Evolutionary conservation across 2,797 vertebrate species (phyloP).

Genomic region (Pampus argenteus): DNA sequence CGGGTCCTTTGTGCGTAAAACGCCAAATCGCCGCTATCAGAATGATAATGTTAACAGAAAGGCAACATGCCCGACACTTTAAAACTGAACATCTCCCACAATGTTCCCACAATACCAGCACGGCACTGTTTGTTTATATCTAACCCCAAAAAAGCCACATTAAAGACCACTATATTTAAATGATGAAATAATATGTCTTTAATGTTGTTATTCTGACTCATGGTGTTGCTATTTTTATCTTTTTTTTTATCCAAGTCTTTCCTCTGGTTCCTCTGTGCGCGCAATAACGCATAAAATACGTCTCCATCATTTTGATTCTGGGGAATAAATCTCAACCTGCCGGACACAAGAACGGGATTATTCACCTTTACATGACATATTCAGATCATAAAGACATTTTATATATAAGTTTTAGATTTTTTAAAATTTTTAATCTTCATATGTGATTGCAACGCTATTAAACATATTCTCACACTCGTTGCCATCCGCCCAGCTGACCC

Average conservation of each 20-base stretch:
- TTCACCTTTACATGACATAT: not conserved
- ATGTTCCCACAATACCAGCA: not conserved
- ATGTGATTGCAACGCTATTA: not conserved
- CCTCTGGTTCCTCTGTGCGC: not conserved
- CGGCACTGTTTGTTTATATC: not conserved
- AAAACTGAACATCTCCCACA: not conserved
- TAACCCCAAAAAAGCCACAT: not conserved
- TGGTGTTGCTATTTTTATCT: not conserved
- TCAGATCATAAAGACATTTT: not conserved
- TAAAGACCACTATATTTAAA: not conserved
- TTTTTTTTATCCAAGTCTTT: not conserved
- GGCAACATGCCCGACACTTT: not conserved
- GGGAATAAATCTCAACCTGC: not conserved
- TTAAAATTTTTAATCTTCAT: not conserved
- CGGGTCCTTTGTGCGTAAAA: slow-evolving; percentile 48
- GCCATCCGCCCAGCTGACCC: slow-evolving; percentile 73
- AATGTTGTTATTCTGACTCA: not conserved
- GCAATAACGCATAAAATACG: not conserved
- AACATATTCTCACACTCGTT: not conserved
- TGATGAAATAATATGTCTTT: not conserved
- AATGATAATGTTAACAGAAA: slow-evolving; percentile 3
- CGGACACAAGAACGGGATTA: not conserved
- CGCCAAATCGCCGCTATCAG: not conserved
- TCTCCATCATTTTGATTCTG: not conserved
- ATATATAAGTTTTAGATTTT: too few species aligned